Base-by-base conservation (phyloP, 2,888 invertebrate species). In the Yponomeuta plumbellus region DNA sequence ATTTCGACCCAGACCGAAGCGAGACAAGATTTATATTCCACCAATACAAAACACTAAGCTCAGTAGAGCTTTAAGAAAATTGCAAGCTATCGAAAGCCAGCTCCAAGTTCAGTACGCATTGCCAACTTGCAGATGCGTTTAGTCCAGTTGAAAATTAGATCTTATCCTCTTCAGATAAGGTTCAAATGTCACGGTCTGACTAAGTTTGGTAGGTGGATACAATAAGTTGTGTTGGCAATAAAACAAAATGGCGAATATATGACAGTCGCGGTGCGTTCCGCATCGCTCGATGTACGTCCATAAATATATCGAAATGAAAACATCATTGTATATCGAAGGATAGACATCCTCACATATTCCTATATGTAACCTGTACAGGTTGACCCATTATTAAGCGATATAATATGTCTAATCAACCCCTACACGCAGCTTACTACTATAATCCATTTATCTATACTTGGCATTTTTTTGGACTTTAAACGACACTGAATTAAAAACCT, bases 11-110 rank as follows among this genome's bases (percentile, higher is more conserved):
- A 84, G 79, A 34, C 44, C 0, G 0, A 22, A 0, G 13, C 17
- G 0, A 0, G 34, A 0, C 8, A 73, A 81, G 69, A 71, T 72
- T 17, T n/a, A 65, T 17, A 26, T 22, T 57, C 21, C 63, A 26
- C 20, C 34, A 62, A 23, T 20, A 22, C 10, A 56, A 21, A 20
- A 44, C 63, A 11, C 23, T 64, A 52, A 21, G 20, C 39, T 23
- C n/a, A 26, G 34, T 85, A 88, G 83, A 84, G 85, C 76, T 87
- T 85, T 80, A 83, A 87, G 87, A 82, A 85, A 84, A 84, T 81
- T 81, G 81, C 77, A 71, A 74, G 74, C 76, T 77, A 79, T 79
- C 77, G 72, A 73, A 75, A 71, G 70, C 73, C 72, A 71, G 74
- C 79, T 64, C 77, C 34, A 34, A 6, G 34, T 34, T 34, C 34